Evolutionary conservation across 1,140 invertebrate genomes (phyloP).

Genomic region (Cyrtorhinus lividipennis): DNA sequence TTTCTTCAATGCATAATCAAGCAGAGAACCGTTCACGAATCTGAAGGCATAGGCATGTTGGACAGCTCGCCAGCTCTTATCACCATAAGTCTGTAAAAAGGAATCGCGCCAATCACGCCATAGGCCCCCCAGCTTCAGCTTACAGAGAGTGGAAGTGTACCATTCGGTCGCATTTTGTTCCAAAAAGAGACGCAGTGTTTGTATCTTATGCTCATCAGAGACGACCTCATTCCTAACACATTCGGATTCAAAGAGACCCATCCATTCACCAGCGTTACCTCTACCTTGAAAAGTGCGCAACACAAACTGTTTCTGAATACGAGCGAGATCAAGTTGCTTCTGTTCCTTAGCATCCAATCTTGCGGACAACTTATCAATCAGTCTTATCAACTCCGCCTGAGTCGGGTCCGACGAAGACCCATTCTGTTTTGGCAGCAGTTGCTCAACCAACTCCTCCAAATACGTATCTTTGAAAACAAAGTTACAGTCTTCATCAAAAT

Average conservation of each 20-base stretch:
- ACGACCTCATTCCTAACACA: background rate
- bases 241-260: background rate
- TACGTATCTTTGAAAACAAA: background rate
- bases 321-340: too few relatives aligned
- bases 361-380: too few relatives aligned
- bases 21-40: constrained; percentile 25
- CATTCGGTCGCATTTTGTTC: background rate
- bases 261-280: too few relatives aligned
- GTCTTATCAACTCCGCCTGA: too few relatives aligned
- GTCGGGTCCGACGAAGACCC: too few relatives aligned
- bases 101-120: background rate
- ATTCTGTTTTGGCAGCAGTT: too few relatives aligned
- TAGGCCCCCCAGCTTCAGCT: background rate
- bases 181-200: background rate
- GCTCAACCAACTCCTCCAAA: too few relatives aligned
- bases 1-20: constrained; percentile 29
- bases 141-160: background rate
- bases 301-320: too few relatives aligned
- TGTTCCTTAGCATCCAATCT: too few relatives aligned
- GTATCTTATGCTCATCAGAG: background rate
- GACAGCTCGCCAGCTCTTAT: constrained; percentile 26
- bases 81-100: background rate
- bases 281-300: too few relatives aligned
- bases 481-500: background rate
- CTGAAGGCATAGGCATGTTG: constrained; percentile 28